These are phyloP conservation scores for Criorhina ranunculi DNA, from an alignment of 2,888 invertebrate species.

Conservation along the genomic window DNA sequence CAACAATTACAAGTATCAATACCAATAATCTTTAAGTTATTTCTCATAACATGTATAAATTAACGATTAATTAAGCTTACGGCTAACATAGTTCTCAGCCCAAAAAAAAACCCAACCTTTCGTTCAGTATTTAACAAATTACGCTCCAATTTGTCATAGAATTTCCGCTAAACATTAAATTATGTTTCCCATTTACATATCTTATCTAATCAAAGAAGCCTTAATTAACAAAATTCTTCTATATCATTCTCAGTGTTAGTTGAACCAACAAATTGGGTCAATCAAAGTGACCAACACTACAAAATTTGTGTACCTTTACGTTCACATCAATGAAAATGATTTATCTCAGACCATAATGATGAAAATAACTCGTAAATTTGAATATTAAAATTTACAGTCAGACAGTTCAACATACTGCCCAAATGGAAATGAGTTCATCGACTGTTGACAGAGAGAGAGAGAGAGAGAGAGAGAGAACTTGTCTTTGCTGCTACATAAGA, in stretches of 20 bases:
- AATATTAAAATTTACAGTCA: slow-evolving; percentile 31
- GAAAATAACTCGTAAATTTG: slow-evolving; percentile 18
- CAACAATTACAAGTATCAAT: too few species aligned
- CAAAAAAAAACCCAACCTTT: too few species aligned
- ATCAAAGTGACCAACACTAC: background rate
- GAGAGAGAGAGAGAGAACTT: slow-evolving; percentile 23
- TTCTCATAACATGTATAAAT: too few species aligned
- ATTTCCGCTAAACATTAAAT: slow-evolving; percentile 20
- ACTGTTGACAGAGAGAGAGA: too few species aligned
- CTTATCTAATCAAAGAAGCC: slow-evolving; percentile 18
- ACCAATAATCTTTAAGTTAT: too few species aligned
- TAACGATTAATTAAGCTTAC: too few species aligned
- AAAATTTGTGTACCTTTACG: background rate
- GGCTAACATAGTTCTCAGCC: too few species aligned
- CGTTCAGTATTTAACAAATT: too few species aligned
- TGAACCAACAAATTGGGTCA: slow-evolving; percentile 16
- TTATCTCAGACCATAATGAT: slow-evolving; percentile 46
- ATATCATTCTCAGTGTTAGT: background rate
- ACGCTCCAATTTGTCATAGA: background rate
- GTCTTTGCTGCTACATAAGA: slow-evolving; percentile 15
- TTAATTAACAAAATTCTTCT: background rate
- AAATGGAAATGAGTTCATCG: slow-evolving; percentile 37
- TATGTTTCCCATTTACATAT: slow-evolving; percentile 28
- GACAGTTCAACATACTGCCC: slow-evolving; percentile 12
- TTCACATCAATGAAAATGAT: slow-evolving; percentile 21